Evolutionary conservation across 2,888 invertebrate genomes (phyloP).

Genomic region (Eupithecia dodoneata): DNA sequence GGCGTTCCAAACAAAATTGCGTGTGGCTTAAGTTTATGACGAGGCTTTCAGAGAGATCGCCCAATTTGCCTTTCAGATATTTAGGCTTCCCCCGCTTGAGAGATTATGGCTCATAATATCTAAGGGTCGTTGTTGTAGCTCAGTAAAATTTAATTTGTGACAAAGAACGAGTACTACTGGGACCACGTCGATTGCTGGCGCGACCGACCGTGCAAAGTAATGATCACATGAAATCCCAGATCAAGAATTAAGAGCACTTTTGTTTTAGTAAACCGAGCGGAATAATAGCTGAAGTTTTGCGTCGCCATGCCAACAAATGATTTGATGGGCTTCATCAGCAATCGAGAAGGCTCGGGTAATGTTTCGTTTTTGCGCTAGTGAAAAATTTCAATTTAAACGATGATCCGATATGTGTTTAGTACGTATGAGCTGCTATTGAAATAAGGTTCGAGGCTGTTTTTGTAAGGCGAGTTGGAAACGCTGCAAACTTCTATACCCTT

Average conservation of each 20-base stretch:
- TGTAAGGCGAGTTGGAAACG: slow-evolving; percentile 62
- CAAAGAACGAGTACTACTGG: slow-evolving; percentile 56
- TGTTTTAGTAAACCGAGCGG: slow-evolving; percentile 77
- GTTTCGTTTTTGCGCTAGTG: slow-evolving; percentile 63
- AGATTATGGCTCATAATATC: slow-evolving; percentile 61
- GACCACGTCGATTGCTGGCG: slow-evolving; percentile 52
- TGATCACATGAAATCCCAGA: slow-evolving; percentile 76
- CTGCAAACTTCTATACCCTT: slow-evolving; percentile 73
- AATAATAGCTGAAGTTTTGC: slow-evolving; percentile 76
- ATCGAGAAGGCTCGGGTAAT: slow-evolving; percentile 66
- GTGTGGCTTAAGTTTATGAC: slow-evolving; percentile 57
- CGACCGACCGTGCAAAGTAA: slow-evolving; percentile 73
- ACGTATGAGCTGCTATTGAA: slow-evolving; percentile 48
- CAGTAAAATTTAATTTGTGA: slow-evolving; percentile 69
- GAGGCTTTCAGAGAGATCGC: slow-evolving; percentile 55
- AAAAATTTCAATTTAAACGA: slow-evolving; percentile 56
- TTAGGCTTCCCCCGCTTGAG: slow-evolving; percentile 55
- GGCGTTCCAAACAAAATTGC: slow-evolving; percentile 46
- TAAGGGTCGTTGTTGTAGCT: slow-evolving; percentile 62
- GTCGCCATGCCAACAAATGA: slow-evolving; percentile 77
- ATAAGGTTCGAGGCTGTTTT: slow-evolving; percentile 61
- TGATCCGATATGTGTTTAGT: slow-evolving; percentile 44
- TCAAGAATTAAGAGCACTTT: slow-evolving; percentile 77
- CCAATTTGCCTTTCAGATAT: slow-evolving; percentile 61
- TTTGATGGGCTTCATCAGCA: slow-evolving; percentile 76